Percentiles rank a stretch among this genome's conserved stretches.
Conservation (phyloP, 1,140 invertebrate species). For the Heliconius melpomene region DNA sequence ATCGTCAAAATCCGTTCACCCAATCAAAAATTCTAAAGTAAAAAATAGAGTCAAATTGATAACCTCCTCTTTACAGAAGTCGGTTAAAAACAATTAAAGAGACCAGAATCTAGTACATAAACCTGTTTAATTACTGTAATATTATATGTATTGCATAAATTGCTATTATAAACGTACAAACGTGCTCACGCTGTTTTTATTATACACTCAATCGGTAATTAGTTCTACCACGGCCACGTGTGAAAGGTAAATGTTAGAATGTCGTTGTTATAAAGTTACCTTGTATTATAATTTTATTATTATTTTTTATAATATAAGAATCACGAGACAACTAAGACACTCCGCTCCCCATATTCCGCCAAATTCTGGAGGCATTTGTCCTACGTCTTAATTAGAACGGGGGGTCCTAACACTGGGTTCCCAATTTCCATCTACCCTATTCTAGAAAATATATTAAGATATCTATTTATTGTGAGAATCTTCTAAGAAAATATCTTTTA, state of each 20-base stretch:
- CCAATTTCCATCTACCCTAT: no score
- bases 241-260: constrained; percentile 10
- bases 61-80: no score
- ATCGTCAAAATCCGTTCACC: no score
- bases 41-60: no score
- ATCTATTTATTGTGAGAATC: not conserved
- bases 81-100: no score
- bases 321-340: no score
- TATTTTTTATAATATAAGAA: not conserved
- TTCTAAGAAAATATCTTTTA: not conserved
- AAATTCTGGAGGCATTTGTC: no score
- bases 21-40: no score
- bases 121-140: not conserved
- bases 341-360: no score
- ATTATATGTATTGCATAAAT: constrained; percentile 5
- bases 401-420: no score
- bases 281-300: not conserved
- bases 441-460: not conserved
- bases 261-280: not conserved
- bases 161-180: not conserved
- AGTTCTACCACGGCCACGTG: constrained; percentile 22
- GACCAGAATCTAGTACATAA: not conserved
- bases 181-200: constrained; percentile 5
- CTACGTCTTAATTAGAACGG: no score
- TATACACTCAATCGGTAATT: constrained; percentile 29